Evolutionary conservation across 2,888 invertebrate species (phyloP).

Genomic region (Lordiphosa andalusiaca): DNA sequence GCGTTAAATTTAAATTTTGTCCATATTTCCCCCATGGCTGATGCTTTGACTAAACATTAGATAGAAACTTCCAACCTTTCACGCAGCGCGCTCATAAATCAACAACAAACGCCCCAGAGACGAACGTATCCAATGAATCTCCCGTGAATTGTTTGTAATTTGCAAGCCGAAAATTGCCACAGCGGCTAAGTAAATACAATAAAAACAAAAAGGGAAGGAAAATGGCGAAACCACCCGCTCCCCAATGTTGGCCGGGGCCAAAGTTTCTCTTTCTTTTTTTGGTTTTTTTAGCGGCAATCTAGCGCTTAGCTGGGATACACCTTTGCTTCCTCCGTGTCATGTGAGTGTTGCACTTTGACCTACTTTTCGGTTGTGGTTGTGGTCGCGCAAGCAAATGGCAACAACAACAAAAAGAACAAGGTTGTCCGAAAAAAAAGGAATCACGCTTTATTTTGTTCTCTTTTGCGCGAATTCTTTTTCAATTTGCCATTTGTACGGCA

Average conservation of each 20-base stretch:
- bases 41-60: constrained; percentile 28
- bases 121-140: constrained; percentile 41
- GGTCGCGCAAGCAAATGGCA: constrained; percentile 40
- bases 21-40: too few relatives aligned
- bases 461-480: constrained; percentile 29
- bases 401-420: constrained; percentile 17
- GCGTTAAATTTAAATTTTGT: too few relatives aligned
- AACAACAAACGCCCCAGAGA: constrained; percentile 40
- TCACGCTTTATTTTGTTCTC: constrained; percentile 2
- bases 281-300: constrained; percentile 61
- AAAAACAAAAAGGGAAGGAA: constrained; percentile 4
- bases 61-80: constrained; percentile 8
- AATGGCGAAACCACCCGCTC: constrained; percentile 3
- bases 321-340: constrained; percentile 4
- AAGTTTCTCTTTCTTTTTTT: constrained; percentile 43
- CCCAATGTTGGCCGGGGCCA: constrained; percentile 10
- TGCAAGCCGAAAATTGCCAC: constrained; percentile 49
- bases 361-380: constrained; percentile 43
- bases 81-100: constrained; percentile 39
- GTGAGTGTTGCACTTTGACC: constrained; percentile 53
- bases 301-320: constrained; percentile 47
- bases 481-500: constrained; percentile 46
- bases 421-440: constrained; percentile 6
- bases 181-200: constrained; percentile 26
- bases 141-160: constrained; percentile 62